These are phyloP conservation scores for Lanius ludovicianus DNA, from an alignment of 2,113 vertebrate species.

Conservation along the genomic window DNA sequence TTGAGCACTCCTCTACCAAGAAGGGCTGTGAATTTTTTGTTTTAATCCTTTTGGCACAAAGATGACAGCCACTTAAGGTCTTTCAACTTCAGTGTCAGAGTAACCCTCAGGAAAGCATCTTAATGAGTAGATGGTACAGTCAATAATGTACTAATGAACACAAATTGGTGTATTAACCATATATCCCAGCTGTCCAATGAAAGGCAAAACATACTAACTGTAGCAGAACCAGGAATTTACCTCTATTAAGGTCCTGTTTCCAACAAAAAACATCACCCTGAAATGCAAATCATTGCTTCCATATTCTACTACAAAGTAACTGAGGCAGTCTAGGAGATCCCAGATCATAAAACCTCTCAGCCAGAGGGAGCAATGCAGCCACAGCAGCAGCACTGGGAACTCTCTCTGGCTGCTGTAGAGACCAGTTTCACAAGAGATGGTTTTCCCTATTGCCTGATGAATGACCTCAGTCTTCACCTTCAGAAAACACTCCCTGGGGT, in stretches of 20 bases:
- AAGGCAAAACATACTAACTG: neutral
- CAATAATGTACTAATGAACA: neutral
- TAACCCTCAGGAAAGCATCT: neutral
- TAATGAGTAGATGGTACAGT: neutral
- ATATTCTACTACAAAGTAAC: neutral
- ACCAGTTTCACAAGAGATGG: neutral
- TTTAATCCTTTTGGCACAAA: neutral
- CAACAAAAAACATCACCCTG: neutral
- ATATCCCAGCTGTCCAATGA: neutral
- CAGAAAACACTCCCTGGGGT: neutral
- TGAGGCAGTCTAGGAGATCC: neutral
- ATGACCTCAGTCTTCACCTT: constrained; percentile 8
- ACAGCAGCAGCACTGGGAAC: neutral
- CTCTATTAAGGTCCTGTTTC: neutral
- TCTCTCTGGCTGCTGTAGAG: neutral
- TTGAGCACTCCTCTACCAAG: neutral
- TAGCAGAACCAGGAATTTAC: neutral
- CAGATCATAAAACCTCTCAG: neutral
- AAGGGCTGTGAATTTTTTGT: neutral
- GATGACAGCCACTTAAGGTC: neutral
- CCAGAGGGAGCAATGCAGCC: neutral
- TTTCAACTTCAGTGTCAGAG: neutral
- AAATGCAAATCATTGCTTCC: neutral
- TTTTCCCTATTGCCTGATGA: constrained; percentile 30
- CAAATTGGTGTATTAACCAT: neutral